phyloP scores from a whole-genome alignment of 2,797 vertebrate genomes.

The Toxotes lorentzi region DNA sequence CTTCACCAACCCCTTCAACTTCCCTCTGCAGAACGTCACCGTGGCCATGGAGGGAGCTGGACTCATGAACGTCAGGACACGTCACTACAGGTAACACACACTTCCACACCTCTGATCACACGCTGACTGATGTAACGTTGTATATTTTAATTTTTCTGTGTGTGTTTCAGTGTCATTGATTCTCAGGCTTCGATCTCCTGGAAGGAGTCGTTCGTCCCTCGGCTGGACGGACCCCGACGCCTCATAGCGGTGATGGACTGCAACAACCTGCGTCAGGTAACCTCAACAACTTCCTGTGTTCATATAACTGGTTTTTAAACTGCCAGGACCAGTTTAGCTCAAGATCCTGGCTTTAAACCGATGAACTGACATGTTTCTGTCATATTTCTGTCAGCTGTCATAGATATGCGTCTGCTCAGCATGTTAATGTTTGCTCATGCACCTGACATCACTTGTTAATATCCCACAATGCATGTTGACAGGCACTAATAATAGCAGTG shows the following conservation, averaged over 20 bases:
- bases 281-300: background rate
- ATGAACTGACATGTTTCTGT: background rate
- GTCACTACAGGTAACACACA: constrained; percentile 81
- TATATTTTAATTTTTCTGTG: background rate
- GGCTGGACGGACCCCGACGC: background rate
- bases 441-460: no score
- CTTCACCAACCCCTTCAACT: constrained; percentile 88
- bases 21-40: constrained; percentile 75
- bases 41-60: constrained; percentile 87
- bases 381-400: no score
- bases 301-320: background rate
- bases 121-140: rapidly evolving
- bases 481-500: no score
- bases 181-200: constrained; percentile 31
- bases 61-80: constrained; percentile 71
- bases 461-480: no score
- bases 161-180: constrained; percentile 30
- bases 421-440: background rate
- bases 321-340: background rate
- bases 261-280: constrained; percentile 43
- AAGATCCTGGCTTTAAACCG: background rate
- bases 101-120: background rate
- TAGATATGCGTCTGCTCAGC: no score
- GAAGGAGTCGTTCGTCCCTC: constrained; percentile 44
- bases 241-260: constrained; percentile 38